Conservation (phyloP, 2,113 vertebrate species). For the Sceloporus tristichus region DNA sequence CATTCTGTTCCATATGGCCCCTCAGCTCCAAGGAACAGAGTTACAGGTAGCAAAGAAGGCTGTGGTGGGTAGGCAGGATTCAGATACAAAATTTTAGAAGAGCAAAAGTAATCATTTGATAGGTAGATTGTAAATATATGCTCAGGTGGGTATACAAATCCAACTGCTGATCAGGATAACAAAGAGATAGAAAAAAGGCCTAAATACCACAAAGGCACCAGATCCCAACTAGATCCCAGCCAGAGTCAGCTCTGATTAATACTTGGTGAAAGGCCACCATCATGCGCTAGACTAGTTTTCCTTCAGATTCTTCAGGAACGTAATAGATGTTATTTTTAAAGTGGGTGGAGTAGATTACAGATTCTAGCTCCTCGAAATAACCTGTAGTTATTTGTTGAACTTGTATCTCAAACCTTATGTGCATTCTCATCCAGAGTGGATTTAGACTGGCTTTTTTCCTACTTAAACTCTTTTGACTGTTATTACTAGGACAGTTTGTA, state of each 20-base stretch:
- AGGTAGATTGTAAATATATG: too few relatives aligned
- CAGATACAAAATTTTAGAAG: background rate
- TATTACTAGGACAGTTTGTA: slow-evolving; percentile 32
- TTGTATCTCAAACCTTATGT: slow-evolving; percentile 56
- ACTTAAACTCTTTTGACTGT: slow-evolving; percentile 50
- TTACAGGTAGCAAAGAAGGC: background rate
- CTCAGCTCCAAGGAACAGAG: too few relatives aligned
- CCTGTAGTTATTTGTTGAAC: slow-evolving; percentile 71
- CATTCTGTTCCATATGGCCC: too few relatives aligned
- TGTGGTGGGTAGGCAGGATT: background rate
- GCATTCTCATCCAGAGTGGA: slow-evolving; percentile 52
- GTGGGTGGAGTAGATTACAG: slow-evolving; percentile 70
- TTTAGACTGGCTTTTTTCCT: slow-evolving; percentile 47
- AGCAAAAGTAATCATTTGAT: too few relatives aligned
- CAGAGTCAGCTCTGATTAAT: too few relatives aligned
- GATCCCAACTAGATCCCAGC: too few relatives aligned
- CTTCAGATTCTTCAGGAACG: slow-evolving; percentile 67
- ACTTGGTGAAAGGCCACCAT: too few relatives aligned
- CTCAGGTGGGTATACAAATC: too few relatives aligned
- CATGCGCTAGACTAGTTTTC: slow-evolving; percentile 44
- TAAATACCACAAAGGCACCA: too few relatives aligned
- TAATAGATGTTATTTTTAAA: slow-evolving; percentile 59
- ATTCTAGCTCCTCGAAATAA: slow-evolving; percentile 56
- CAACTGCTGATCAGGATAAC: too few relatives aligned
- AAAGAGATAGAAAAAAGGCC: too few relatives aligned